Evolutionary conservation across 2,113 vertebrate species (phyloP), one percentile per base, ranked within the genome.

Genomic region (Clarias magur): DNA sequence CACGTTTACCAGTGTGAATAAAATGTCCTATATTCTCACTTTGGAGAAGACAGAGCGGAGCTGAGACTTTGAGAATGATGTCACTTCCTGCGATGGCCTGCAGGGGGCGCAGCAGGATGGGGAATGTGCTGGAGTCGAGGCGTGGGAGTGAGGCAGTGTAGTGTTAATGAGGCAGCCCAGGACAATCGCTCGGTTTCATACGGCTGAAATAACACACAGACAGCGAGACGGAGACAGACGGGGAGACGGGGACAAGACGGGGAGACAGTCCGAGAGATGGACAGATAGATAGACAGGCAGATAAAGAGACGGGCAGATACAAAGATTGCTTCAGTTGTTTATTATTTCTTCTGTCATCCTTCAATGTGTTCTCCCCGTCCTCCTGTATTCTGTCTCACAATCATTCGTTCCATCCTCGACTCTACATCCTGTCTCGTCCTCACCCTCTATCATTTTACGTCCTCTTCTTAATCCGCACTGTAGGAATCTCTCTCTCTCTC

Each of bases 61-160:
- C 3, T 2, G 76, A 27, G 80, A 48, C n/a, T 42, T 80, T 54
- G 57, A 48, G 0, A 62, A 82, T 87, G 85, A 23, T 85, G 86
- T 56, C 89, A 93, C 83, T 95, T 85, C 93, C 92, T 85, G 59
- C 42, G 38, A 27, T 83, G 60, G 92, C 86, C 94, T 94, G 93
- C 91, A 93, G 94, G 92, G 94, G 94, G 94, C 93, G 92, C 90
- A 92, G 91, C 83, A 93, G 92, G 92, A 93, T 88, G 90, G 85
- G 90, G 87, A 89, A 91, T 89, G 65, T 17, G n/a, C 4, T 92
- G 87, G 27, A 59, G 56, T 34, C 4, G 27, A 80, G 56, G 78
- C 27, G 56, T 60, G 56, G 54, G 78, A 80, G 56, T 80, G 27
- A 59, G 78, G 34, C 17, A 19, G 8, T 80, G 78, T 19, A 10